Percentiles rank a stretch among this genome's conserved stretches.
These are phyloP conservation scores for Polypedilum vanderplanki DNA, from an alignment of 1,140 invertebrate species.

Conservation along the genomic window DNA sequence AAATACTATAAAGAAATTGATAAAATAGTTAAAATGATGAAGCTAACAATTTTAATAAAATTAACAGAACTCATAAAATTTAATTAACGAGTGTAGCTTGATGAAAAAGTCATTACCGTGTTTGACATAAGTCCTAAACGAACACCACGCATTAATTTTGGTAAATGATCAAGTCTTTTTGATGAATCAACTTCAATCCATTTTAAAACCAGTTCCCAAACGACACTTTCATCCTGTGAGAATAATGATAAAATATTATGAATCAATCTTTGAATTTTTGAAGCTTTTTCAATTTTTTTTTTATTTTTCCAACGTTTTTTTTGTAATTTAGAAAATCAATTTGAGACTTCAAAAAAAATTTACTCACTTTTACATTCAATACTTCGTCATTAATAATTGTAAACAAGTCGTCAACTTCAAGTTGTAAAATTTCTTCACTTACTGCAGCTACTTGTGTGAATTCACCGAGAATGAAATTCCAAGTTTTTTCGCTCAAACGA, in stretches of 20 bases:
- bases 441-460: slow-evolving; percentile 61
- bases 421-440: slow-evolving; percentile 63
- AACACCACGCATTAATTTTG: slow-evolving; percentile 69
- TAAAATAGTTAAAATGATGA: too few relatives aligned
- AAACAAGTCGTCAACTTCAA: slow-evolving; percentile 60
- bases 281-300: neutral
- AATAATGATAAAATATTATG: neutral
- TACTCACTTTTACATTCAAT: slow-evolving; percentile 54
- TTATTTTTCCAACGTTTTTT: too few relatives aligned
- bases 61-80: too few relatives aligned
- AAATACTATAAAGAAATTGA: slow-evolving; percentile 45
- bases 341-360: slow-evolving; percentile 34
- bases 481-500: slow-evolving; percentile 59
- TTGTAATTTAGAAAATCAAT: too few relatives aligned
- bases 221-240: slow-evolving; percentile 47
- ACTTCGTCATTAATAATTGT: slow-evolving; percentile 67
- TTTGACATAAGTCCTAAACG: slow-evolving; percentile 78
- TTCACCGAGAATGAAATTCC: slow-evolving; percentile 63
- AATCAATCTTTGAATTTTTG: neutral
- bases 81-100: too few relatives aligned
- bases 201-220: slow-evolving; percentile 51
- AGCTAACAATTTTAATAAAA: too few relatives aligned
- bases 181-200: slow-evolving; percentile 56
- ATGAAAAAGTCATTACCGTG: slow-evolving; percentile 45
- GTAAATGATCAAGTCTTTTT: slow-evolving; percentile 56